Percentiles rank a stretch among this genome's conserved stretches.
phyloP scores from a whole-genome alignment of 2,888 invertebrate genomes.

The Andrena fulva region DNA sequence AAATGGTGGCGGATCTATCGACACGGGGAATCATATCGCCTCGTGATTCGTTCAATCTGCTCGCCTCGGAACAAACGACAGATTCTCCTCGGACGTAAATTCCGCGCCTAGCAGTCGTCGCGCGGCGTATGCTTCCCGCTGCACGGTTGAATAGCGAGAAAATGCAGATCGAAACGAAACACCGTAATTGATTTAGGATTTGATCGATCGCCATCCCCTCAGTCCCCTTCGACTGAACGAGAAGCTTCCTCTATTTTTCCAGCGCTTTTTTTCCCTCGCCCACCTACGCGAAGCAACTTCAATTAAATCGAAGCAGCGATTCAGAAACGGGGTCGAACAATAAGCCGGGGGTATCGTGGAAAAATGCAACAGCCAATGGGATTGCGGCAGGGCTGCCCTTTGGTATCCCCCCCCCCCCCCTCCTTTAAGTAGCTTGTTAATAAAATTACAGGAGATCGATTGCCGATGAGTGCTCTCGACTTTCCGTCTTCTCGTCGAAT shows the following conservation, averaged over 20 bases:
- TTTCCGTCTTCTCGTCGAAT: conserved; percentile 4
- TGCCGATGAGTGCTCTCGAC: neutral
- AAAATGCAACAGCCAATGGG: conserved; percentile 1
- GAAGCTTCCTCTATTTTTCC: neutral
- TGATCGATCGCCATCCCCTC: conserved; percentile 21
- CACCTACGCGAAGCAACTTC: neutral
- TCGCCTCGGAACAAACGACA: conserved; percentile 13
- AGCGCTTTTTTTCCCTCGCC: neutral
- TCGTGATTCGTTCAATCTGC: conserved; percentile 31
- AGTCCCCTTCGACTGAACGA: neutral
- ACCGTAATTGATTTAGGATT: conserved; percentile 35
- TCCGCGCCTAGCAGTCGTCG: neutral
- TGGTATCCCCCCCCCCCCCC: neutral
- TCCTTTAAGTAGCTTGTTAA: conserved; percentile 51
- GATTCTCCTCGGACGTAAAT: conserved; percentile 31
- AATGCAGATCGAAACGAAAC: neutral
- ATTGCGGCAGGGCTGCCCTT: neutral
- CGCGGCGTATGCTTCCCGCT: neutral
- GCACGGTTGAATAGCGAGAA: conserved; percentile 1
- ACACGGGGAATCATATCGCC: conserved; percentile 1
- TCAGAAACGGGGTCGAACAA: conserved; percentile 20
- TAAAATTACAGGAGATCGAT: conserved; percentile 48
- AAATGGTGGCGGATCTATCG: neutral
- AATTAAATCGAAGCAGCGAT: conserved; percentile 21
- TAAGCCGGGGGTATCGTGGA: neutral